Base-by-base conservation (phyloP, 2,888 invertebrate species). In the Enchytraeus crypticus region DNA sequence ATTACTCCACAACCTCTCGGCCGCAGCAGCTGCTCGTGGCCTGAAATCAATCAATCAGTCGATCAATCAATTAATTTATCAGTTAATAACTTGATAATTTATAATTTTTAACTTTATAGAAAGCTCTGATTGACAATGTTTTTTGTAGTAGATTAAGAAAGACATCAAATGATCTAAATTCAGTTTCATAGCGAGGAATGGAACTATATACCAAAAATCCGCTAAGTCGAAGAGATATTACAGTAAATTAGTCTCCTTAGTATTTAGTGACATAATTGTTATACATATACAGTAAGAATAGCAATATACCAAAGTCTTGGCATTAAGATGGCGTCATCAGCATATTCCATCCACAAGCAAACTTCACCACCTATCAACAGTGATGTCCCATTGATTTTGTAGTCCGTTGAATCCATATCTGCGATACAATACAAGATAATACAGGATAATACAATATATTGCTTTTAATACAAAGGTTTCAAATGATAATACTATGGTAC, bases 331-430 rank as follows among this genome's bases (percentile, higher is more conserved):
- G 73, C 74, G 57, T 72, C 70, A 62, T 92, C 89, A 0, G 90
- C 89, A 69, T 84, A 86, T 79, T 95, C 93, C 2, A 86, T 85
- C 93, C 93, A 93, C 87, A 95, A 88, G 71, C 91, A 90, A 1
- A 90, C 89, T 77, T 92, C 92, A 0, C 93, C 93, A 0, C 95
- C 93, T 8, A 90, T 77, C 29, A 95, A 53, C 30, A 68, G 55
- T 26, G 61, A 53, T 51, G 62, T 55, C 8, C 49, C 49, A 23
- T 47, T 47, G 18, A 47, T 23, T 23, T 8, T 47, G 21, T 47
- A 47, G 23, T 47, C 49, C 8, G 49, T 47, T 18, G 18, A 8
- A 47, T 47, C 49, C 49, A 47, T 47, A 23, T 47, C 49, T 47
- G 18, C 18, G n/a, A n/a, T n/a, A n/a, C n/a, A n/a, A n/a, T n/a